Base-by-base conservation (phyloP, 2,113 vertebrate species). In the Campylomormyrus tamandua region DNA sequence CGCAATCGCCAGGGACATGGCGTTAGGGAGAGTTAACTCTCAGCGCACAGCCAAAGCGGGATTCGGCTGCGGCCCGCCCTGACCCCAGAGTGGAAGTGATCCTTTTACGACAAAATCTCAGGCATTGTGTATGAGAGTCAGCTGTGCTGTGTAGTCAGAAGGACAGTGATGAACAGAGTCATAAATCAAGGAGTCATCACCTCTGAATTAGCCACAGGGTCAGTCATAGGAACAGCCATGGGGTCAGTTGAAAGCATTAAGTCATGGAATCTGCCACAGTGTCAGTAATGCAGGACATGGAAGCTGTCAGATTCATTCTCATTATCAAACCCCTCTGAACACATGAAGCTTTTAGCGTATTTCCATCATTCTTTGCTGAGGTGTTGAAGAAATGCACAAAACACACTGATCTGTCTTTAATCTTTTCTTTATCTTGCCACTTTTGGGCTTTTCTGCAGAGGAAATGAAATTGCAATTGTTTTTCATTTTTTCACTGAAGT, bases 1-100 rank as follows among this genome's bases (percentile, higher is more conserved):
- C 95, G 96, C 95, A 96, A 96, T 95, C 93, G 91, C 93, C 91
- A 90, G 89, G 90, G 93, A 91, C 84, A 90, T 88, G 95, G 97
- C 95, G 93, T 90, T 89, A 96, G 96, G 96, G 97, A 88, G 46
- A 45, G 35, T 88, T 88, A 31, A 45, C 52, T 87, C n/a, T 87
- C n/a, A 52, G 24, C 27, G 45, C 5, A 4, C 84, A 87, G 84
- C 2, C 27, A 17, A 27, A 53, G 27, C 13, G 11, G 24, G 15
- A 27, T n/a, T 52, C 27, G n/a, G 21, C 39, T 8, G 1, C 0
- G 7, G 80, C 19, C 19, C 0, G 45, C 21, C 45, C 45, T 45
- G 17, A 46, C 83, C 83, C 21, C 83, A 24, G 45, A 9, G 11
- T 7, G 19, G 42, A 19, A 84, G 48, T 84, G 13, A 80, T 80